These are phyloP conservation scores for Drosophila bipectinata DNA, from an alignment of 1,140 invertebrate species.

Conservation along the genomic window DNA sequence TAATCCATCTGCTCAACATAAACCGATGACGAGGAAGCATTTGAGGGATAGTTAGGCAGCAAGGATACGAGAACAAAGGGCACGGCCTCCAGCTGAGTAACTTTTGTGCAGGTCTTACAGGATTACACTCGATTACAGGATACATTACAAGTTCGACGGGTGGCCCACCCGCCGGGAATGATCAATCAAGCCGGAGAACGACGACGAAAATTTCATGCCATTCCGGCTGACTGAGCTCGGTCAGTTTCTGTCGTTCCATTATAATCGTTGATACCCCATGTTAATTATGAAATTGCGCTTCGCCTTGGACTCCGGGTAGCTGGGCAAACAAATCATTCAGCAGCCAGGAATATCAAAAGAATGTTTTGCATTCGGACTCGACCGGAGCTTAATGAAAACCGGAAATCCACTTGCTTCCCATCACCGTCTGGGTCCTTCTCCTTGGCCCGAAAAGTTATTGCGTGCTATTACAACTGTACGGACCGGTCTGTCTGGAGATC, in stretches of 20 bases:
- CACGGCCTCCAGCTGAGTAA: constrained; percentile 64
- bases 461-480: constrained; percentile 48
- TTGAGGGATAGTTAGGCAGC: constrained; percentile 4
- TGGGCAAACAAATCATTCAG: constrained; percentile 71
- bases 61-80: constrained; percentile 49
- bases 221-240: constrained; percentile 48
- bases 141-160: constrained; percentile 74
- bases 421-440: constrained; percentile 11
- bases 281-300: constrained; percentile 74
- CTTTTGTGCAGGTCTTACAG: constrained; percentile 70
- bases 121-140: constrained; percentile 82
- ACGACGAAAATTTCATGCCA: constrained; percentile 69
- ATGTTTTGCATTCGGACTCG: constrained; percentile 53
- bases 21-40: constrained; percentile 13
- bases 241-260: constrained; percentile 30
- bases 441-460: constrained; percentile 29
- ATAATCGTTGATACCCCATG: constrained; percentile 56
- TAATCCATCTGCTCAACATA: constrained; percentile 51
- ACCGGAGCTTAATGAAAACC: constrained; percentile 75
- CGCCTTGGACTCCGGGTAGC: constrained; percentile 27
- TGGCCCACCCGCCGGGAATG: constrained; percentile 78
- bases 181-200: constrained; percentile 74
- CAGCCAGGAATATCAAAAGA: constrained; percentile 39
- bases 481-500: constrained; percentile 18
- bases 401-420: constrained; percentile 76